Base-by-base conservation (phyloP, 2,113 vertebrate species). In the Apteryx owenii region DNA sequence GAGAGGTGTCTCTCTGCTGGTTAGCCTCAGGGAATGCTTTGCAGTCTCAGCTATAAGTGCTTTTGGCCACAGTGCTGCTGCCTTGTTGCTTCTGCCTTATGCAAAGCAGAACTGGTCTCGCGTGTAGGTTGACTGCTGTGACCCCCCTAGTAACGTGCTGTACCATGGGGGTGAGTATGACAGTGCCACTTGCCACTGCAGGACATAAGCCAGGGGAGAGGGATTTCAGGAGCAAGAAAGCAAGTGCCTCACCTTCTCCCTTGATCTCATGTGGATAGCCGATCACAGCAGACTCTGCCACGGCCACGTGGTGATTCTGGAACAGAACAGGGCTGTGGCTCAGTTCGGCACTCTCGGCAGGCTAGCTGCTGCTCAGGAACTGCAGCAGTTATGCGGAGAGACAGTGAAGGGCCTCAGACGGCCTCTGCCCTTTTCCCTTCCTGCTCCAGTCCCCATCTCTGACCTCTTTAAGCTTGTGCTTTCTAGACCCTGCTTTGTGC, bases 211-310 rank as follows among this genome's bases (percentile, higher is more conserved):
- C 48, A 29, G 0, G 0, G 12, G 50, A 42, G 20, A 77, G 36
- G 31, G 2, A 3, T 76, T 69, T 85, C 3, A 84, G 9, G 36
- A 46, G 25, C 53, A 71, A 68, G 46, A 81, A 90, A 77, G 25
- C 28, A 79, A 71, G 19, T 21, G 46, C 86, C 88, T 86, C 88
- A 98, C 98, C 98, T 98, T 99, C 94, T 90, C 98, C 98, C 96
- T 99, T 99, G 80, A 99, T 96, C 82, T 96, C 61, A 58, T 98
- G 98, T 4, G 98, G 93, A 91, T 95, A 98, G 81, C 98, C 97
- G 2, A 98, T 97, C 85, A 98, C 98, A 1, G 98, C 98, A 84
- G 98, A 98, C 81, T 99, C 98, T 0, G 98, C 98, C 88, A 99
- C 98, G 48, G 94, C 97, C 46, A 50, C 20, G 1, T 98, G 98